These are phyloP conservation scores for Sycophila texana DNA, from an alignment of 2,888 invertebrate species.

Conservation along the genomic window DNA sequence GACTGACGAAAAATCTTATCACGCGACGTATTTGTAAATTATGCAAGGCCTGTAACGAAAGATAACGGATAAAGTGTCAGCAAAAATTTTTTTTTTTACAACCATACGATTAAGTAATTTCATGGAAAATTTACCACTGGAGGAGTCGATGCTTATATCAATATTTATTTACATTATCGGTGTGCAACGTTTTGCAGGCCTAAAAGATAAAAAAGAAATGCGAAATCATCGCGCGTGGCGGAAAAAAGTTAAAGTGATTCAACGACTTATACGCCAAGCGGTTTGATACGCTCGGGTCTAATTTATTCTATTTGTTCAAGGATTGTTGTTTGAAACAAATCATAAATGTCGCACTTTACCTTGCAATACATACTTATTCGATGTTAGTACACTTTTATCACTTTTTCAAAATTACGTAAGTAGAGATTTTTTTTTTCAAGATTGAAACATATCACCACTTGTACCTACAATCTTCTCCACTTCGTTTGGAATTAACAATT, in stretches of 20 bases:
- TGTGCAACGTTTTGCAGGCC: neutral
- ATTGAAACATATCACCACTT: no score
- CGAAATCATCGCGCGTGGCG: neutral
- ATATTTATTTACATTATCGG: neutral
- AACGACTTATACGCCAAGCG: no score
- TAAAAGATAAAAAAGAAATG: no score
- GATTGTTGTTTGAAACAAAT: no score
- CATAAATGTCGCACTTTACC: no score
- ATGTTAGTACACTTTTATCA: no score
- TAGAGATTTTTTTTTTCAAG: neutral
- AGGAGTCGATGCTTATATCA: neutral
- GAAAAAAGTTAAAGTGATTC: neutral
- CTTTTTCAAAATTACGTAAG: constrained; percentile 7
- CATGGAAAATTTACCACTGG: neutral
- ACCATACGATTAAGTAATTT: neutral
- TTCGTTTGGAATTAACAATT: no score
- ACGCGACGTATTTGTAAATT: constrained; percentile 2
- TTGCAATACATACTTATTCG: no score
- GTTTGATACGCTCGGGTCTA: no score
- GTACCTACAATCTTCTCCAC: no score
- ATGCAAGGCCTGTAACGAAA: neutral
- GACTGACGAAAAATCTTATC: neutral
- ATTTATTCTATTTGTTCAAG: no score
- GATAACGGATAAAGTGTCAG: no score
- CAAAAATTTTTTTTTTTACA: neutral